Percentiles rank a stretch among this genome's conserved stretches.
These are phyloP conservation scores for Tetranychus piercei DNA, from an alignment of 2,888 invertebrate genomes.

Conservation along the genomic window DNA sequence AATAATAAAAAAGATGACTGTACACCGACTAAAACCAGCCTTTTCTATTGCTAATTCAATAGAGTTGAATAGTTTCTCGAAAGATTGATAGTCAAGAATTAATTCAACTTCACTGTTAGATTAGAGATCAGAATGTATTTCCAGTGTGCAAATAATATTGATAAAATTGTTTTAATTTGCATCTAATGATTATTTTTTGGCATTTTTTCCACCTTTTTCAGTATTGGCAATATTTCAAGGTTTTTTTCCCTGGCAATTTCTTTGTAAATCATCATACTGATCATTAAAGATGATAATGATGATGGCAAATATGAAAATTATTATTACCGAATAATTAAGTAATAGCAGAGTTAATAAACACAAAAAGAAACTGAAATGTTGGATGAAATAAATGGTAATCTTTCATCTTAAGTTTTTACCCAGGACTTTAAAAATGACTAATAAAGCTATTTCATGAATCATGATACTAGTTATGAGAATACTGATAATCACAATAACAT, in stretches of 20 bases:
- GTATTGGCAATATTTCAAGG: constrained; percentile 8
- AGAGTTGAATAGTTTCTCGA: no score
- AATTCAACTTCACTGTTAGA: no score
- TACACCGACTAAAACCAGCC: background rate
- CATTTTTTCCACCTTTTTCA: background rate
- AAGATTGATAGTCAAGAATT: no score
- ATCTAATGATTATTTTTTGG: background rate
- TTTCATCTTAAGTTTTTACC: no score
- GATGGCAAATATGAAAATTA: background rate
- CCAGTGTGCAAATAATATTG: background rate
- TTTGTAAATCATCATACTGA: background rate
- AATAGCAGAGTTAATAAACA: no score
- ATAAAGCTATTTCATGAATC: background rate
- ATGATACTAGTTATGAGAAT: no score
- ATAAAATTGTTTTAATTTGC: background rate
- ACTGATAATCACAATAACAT: background rate
- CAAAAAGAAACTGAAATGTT: no score
- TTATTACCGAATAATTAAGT: background rate
- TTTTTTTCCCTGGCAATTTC: background rate
- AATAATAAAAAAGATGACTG: background rate
- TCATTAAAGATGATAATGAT: background rate
- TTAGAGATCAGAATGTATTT: no score
- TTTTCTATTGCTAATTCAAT: background rate
- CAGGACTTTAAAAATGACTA: background rate
- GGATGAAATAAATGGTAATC: no score